Evolutionary conservation across 2,113 vertebrate genomes (phyloP), one percentile per base, ranked within the genome.

Genomic region (Rhinoderma darwinii): DNA sequence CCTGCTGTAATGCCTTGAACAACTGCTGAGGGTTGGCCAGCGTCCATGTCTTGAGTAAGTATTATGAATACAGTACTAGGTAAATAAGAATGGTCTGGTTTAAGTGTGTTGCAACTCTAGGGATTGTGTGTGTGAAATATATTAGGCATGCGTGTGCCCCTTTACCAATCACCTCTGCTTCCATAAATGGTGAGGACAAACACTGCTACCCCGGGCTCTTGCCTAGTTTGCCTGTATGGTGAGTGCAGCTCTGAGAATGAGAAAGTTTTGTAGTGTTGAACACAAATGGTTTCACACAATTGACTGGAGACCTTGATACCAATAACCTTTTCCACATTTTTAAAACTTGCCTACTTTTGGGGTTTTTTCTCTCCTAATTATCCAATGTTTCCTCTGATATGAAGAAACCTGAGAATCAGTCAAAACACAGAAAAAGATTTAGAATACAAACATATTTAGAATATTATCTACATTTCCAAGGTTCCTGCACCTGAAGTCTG

Each of bases 1-100:
- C 59, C 81, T 83, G 61, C 59, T 68, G 61, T 66, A 83, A 83
- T 41, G 35, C 56, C 41, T 44, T 47, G 15, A 77, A 72, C 37
- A 25, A 72, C 68, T 72, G 68, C 35, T 72, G 68, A 72, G 68
- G 66, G 9, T 41, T 72, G 68, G 68, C 68, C 68, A 72, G 68
- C 68, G 10, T 72, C 68, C 68, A 72, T 41, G 37, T 41, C 8
- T 72, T 12, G 35, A 70, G 9, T 25, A 72, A 72, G 20, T 72
- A 9, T 41, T 25, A 72, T 39, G 37, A 72, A 39, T 72, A 37
- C 32, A 70, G 7, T 20, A 70, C 15, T 70, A 22, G 30, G 66
- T 37, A 2, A 20, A 37, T 39, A 18, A 70, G 5, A 37, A 39
- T 32, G 32, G 35, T 70, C 66, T 37, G 7, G 7, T 12, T 47